Conservation (phyloP, 2,888 invertebrate genomes). For the Pheosia gnoma region DNA sequence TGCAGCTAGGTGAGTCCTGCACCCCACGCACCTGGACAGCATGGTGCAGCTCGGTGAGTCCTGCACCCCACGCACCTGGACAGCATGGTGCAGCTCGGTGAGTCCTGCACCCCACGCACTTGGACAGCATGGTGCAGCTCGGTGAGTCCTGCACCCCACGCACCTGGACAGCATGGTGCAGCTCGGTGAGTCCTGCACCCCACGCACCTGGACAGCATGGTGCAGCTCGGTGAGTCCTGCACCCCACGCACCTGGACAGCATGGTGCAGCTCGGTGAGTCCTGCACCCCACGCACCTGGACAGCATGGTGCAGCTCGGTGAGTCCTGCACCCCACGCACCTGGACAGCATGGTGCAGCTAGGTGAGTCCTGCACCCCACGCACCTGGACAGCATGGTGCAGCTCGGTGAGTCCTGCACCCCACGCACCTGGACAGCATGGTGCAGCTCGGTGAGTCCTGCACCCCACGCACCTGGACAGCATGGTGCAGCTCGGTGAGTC, state of each 20-base stretch:
- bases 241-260: constrained; percentile 96
- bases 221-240: no score
- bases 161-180: constrained; percentile 97
- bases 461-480: constrained; percentile 96
- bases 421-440: constrained; percentile 95
- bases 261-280: no score
- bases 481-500: no score
- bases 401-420: no score
- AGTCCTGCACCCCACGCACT: constrained; percentile 97
- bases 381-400: constrained; percentile 97
- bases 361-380: no score
- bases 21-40: constrained; percentile 96
- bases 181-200: no score
- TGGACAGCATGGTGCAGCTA: constrained; percentile 95
- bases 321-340: constrained; percentile 97
- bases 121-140: constrained; percentile 95
- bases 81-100: constrained; percentile 94
- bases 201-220: constrained; percentile 95
- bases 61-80: constrained; percentile 97
- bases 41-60: no score
- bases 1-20: no score
- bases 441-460: no score
- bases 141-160: no score
- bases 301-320: constrained; percentile 94
- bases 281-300: constrained; percentile 97